Base-by-base conservation (phyloP, 2,113 vertebrate species). In the Zosterops hypoxanthus region DNA sequence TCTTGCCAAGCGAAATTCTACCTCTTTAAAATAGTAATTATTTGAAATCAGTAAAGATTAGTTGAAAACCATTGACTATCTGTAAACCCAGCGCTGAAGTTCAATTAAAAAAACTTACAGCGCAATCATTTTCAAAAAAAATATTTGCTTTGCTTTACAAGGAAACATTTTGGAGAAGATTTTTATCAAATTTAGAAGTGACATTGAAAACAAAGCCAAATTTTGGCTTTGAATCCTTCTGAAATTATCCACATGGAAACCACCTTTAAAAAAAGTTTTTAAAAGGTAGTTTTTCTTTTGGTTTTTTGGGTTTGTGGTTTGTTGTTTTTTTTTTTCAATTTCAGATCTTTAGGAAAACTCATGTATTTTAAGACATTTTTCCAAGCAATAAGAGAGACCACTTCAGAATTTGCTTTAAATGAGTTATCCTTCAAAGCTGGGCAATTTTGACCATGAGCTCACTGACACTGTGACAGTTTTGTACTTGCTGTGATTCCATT, bases 401-500 rank as follows among this genome's bases (percentile, higher is more conserved):
- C 18, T 60, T 84, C 7, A 69, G 60, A 77, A 86, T 88, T 60
- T 56, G 49, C 75, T 39, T 46, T 33, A 55, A 82, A 65, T 64
- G 42, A 63, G 15, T 64, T 86, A 72, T 77, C 63, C 66, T 92
- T 81, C 92, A 92, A 94, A 94, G 25, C 57, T 66, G 25, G 55
- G 42, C 9, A 70, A 14, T 77, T 85, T 42, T 60, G 60, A 71
- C 83, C 52, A 71, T 36, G 71, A 90, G 36, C 66, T 82, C 81
- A 64, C 12, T 72, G 75, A 57, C 41, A 85, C 22, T 26, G 63
- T 31, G 50, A 77, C 31, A 80, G 63, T 61, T 90, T 68, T 86
- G 41, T 86, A 7, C 71, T 49, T 36, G 23, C 78, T 70, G n/a
- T 89, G 61, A 91, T 96, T 96, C 90, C 59, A 81, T 93, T 94